phyloP scores from a whole-genome alignment of 2,797 vertebrate species.

The Halcyon smyrnensis region DNA sequence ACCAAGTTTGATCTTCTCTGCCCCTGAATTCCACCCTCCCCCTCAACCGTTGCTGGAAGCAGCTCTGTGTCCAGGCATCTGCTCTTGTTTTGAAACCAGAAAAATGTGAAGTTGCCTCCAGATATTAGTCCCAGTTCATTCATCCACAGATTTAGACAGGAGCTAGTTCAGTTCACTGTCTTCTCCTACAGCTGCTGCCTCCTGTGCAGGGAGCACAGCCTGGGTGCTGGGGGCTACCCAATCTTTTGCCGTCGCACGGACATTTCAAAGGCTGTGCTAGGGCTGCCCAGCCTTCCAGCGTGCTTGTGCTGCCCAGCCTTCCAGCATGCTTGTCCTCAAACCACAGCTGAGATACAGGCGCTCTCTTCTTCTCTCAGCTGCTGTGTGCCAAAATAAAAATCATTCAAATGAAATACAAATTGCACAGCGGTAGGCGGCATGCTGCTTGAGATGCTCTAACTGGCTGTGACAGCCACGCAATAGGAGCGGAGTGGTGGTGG shows the following conservation, averaged over 20 bases:
- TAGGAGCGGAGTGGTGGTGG: background rate
- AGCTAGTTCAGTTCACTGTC: background rate
- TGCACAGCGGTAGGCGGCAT: background rate
- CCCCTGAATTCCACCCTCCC: fast-evolving
- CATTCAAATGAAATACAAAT: slow-evolving; percentile 27
- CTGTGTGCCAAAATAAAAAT: slow-evolving; percentile 43
- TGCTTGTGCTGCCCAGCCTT: background rate
- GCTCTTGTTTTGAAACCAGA: background rate
- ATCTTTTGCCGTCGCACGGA: background rate
- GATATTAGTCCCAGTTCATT: background rate
- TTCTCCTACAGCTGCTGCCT: background rate
- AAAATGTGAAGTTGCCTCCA: background rate
- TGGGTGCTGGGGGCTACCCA: background rate
- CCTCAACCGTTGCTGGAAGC: background rate
- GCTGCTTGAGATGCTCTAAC: slow-evolving; percentile 31
- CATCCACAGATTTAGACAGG: background rate
- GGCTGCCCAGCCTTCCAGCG: background rate
- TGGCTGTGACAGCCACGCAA: slow-evolving; percentile 34
- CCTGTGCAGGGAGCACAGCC: fast-evolving
- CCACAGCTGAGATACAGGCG: background rate
- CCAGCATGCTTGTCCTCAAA: background rate
- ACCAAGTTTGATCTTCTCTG: background rate
- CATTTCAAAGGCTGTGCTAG: background rate
- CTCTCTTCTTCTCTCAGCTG: background rate
- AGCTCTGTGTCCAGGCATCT: background rate